A percentile compares a stretch with the other conserved stretches of the same genome.
These are phyloP conservation scores for Epistrophella euchroma DNA, from an alignment of 2,888 invertebrate genomes.

Conservation along the genomic window DNA sequence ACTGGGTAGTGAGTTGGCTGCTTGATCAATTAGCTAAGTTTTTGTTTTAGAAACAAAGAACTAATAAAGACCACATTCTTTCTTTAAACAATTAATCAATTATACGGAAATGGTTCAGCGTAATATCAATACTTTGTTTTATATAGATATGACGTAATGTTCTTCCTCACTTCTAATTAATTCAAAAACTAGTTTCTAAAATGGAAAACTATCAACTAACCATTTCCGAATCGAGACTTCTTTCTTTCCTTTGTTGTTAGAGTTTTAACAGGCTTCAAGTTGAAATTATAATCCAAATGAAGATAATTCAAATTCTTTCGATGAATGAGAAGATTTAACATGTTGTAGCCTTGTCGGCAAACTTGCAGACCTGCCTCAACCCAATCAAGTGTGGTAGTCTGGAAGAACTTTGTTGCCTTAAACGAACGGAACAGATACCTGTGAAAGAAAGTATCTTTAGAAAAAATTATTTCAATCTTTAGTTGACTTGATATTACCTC, in stretches of 20 bases:
- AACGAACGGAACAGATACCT: conserved; percentile 98
- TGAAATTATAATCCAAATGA: conserved; percentile 99
- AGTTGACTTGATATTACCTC: conserved; percentile 85
- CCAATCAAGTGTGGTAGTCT: conserved; percentile 99
- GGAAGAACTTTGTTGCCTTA: conserved; percentile 99
- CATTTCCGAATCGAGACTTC: conserved; percentile 98
- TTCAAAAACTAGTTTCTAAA: not conserved
- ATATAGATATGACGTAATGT: not conserved
- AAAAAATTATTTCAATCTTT: conserved; percentile 11
- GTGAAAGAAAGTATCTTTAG: not conserved
- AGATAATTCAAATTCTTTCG: conserved; percentile 99
- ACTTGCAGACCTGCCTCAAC: conserved; percentile 99
- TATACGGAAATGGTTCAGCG: too few relatives aligned
- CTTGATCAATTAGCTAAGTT: too few relatives aligned
- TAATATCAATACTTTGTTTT: too few relatives aligned
- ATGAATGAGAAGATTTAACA: conserved; percentile 99
- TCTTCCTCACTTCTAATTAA: not conserved
- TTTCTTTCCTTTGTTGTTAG: conserved; percentile 99
- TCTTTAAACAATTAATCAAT: too few relatives aligned
- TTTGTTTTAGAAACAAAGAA: too few relatives aligned
- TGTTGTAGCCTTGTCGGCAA: conserved; percentile 99
- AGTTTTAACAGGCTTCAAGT: conserved; percentile 99
- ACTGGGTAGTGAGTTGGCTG: too few relatives aligned
- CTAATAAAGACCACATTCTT: too few relatives aligned
- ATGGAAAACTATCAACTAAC: conserved; percentile 84